Evolutionary conservation across 2,888 invertebrate genomes (phyloP).

Genomic region (Drosophila bunnanda): DNA sequence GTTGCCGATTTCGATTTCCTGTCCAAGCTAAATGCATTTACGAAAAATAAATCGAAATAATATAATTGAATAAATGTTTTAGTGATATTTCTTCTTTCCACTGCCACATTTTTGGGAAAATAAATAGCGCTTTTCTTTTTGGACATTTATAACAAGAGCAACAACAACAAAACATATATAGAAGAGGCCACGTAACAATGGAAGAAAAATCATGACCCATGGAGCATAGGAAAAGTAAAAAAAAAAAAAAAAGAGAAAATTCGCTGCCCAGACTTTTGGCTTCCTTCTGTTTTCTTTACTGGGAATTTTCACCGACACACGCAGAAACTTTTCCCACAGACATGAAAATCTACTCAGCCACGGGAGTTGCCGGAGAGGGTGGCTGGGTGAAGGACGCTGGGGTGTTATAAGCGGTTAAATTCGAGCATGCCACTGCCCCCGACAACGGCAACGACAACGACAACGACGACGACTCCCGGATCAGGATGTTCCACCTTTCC

Average conservation of each 20-base stretch:
- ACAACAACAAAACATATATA: neutral
- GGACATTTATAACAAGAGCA: constrained; percentile 19
- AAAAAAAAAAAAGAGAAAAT: constrained; percentile 14
- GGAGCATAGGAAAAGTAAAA: constrained; percentile 18
- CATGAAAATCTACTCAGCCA: constrained; percentile 76
- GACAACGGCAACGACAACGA: neutral
- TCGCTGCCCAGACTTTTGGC: constrained; percentile 31
- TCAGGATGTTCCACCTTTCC: constrained; percentile 29
- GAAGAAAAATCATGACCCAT: constrained; percentile 23
- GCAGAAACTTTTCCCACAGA: constrained; percentile 46
- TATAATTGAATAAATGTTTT: constrained; percentile 28
- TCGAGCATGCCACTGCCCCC: constrained; percentile 51
- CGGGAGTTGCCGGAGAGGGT: constrained; percentile 16
- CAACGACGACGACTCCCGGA: neutral
- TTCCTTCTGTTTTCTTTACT: constrained; percentile 19
- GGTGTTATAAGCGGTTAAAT: constrained; percentile 80
- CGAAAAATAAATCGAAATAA: neutral
- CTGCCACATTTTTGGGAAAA: constrained; percentile 21
- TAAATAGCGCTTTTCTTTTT: constrained; percentile 24
- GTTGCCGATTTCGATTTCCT: constrained; percentile 6
- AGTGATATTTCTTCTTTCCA: neutral
- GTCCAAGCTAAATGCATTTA: neutral
- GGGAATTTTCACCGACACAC: constrained; percentile 35
- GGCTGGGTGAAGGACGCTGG: constrained; percentile 43
- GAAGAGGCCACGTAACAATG: constrained; percentile 29